These are phyloP conservation scores for Malacosoma neustria DNA, from an alignment of 2,888 invertebrate species.

Conservation along the genomic window DNA sequence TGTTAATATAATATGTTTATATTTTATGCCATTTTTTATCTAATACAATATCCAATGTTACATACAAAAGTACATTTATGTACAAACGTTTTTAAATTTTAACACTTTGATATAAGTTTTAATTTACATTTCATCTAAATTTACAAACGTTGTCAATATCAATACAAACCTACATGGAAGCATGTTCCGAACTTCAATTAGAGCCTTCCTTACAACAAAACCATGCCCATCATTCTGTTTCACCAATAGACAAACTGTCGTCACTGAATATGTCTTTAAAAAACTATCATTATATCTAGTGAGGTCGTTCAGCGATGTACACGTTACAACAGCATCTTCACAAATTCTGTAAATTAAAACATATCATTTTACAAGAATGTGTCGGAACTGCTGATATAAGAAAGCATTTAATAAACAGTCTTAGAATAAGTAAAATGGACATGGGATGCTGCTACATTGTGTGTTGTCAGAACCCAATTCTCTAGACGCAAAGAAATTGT, in stretches of 20 bases:
- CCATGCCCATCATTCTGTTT: conserved; percentile 2
- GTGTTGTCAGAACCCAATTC: too few relatives aligned
- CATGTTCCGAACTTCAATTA: background rate
- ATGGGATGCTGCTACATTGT: too few relatives aligned
- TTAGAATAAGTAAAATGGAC: too few relatives aligned
- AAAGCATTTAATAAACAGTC: too few relatives aligned
- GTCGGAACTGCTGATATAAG: too few relatives aligned
- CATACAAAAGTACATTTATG: conserved; percentile 28
- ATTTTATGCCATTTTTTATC: background rate
- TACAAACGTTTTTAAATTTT: conserved; percentile 21
- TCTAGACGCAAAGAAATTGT: too few relatives aligned
- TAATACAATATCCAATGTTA: conserved; percentile 13
- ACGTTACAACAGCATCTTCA: conserved; percentile 72
- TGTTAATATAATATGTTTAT: background rate
- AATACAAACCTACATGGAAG: background rate
- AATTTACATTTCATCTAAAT: background rate
- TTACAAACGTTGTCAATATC: background rate
- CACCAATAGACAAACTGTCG: conserved; percentile 2
- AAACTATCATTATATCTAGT: conserved; percentile 33
- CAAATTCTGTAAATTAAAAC: conserved; percentile 73
- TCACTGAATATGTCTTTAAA: conserved; percentile 8
- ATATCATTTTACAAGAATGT: too few relatives aligned
- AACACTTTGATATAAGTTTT: background rate
- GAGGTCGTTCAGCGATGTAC: conserved; percentile 43
- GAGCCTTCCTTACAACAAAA: background rate